Evolutionary conservation across 1,140 invertebrate species (phyloP).

Genomic region (Mylabris phalerata): DNA sequence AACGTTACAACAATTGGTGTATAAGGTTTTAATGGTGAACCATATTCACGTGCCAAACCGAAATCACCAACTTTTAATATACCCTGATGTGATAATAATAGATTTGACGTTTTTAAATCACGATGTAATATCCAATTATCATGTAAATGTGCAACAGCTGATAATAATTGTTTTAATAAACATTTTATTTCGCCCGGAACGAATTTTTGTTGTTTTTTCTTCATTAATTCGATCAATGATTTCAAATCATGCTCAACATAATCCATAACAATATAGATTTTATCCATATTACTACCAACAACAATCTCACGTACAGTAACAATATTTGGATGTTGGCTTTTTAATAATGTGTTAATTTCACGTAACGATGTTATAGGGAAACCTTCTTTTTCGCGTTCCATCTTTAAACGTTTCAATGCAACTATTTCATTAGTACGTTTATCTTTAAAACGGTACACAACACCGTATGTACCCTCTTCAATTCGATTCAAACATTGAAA

Average conservation of each 20-base stretch:
- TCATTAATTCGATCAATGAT: constrained; percentile 96
- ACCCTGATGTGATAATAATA: constrained; percentile 91
- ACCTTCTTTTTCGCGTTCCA: constrained; percentile 99
- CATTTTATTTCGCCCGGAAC: constrained; percentile 94
- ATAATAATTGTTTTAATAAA: constrained; percentile 84
- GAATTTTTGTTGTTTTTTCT: constrained; percentile 83
- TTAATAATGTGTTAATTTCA: constrained; percentile 96
- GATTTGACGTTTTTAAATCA: constrained; percentile 97
- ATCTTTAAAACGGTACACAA: constrained; percentile 93
- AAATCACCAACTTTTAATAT: constrained; percentile 93
- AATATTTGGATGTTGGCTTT: constrained; percentile 94
- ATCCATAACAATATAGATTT: constrained; percentile 99
- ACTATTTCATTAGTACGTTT: constrained; percentile 97
- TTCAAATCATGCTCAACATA: constrained; percentile 99
- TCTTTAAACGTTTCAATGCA: constrained; percentile 97
- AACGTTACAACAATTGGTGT: constrained; percentile 96
- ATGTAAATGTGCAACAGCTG: constrained; percentile 87
- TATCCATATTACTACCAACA: constrained; percentile 98
- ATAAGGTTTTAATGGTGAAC: constrained; percentile 92
- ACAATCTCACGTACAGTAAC: constrained; percentile 98
- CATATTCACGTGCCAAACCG: constrained; percentile 95
- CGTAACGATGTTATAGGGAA: constrained; percentile 98
- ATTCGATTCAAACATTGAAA: constrained; percentile 96
- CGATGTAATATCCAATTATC: constrained; percentile 99
- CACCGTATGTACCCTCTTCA: constrained; percentile 95